Conservation (phyloP, 1,140 invertebrate species). For the Drosophila tropicalis region DNA sequence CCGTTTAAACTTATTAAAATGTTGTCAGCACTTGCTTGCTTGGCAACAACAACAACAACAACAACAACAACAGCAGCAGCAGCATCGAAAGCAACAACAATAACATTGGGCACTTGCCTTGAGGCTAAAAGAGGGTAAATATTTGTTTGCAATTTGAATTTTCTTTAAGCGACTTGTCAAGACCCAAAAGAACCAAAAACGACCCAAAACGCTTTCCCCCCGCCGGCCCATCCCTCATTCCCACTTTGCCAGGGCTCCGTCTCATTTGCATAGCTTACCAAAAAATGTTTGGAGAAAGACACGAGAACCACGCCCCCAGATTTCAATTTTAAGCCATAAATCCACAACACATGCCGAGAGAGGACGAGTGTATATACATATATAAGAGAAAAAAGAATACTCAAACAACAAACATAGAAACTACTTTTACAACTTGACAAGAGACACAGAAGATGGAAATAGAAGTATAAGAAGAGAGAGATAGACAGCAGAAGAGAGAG, state of each 20-base stretch:
- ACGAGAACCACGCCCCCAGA: slow-evolving; percentile 26
- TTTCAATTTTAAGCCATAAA: slow-evolving; percentile 67
- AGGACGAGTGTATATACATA: slow-evolving; percentile 14
- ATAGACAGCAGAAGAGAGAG: neutral
- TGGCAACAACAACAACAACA: slow-evolving; percentile 16
- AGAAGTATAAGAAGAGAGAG: neutral
- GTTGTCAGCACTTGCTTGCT: slow-evolving; percentile 28
- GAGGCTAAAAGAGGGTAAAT: slow-evolving; percentile 45
- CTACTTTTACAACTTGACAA: slow-evolving; percentile 54
- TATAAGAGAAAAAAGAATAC: slow-evolving; percentile 36
- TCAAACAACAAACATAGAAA: slow-evolving; percentile 24
- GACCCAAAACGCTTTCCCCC: neutral
- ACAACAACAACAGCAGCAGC: slow-evolving; percentile 5
- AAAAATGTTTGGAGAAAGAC: slow-evolving; percentile 31
- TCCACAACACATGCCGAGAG: slow-evolving; percentile 58
- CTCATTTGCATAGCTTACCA: slow-evolving; percentile 60
- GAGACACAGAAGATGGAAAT: slow-evolving; percentile 8
- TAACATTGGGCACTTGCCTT: neutral
- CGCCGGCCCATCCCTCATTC: neutral
- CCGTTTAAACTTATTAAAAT: slow-evolving; percentile 59
- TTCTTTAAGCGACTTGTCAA: slow-evolving; percentile 53
- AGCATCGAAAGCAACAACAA: slow-evolving; percentile 8
- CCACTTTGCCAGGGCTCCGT: neutral
- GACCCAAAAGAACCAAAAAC: slow-evolving; percentile 25
- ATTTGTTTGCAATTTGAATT: slow-evolving; percentile 65